Evolutionary conservation across 2,113 vertebrate genomes (phyloP), one percentile per base, ranked within the genome.

Genomic region (Chitala chitala): DNA sequence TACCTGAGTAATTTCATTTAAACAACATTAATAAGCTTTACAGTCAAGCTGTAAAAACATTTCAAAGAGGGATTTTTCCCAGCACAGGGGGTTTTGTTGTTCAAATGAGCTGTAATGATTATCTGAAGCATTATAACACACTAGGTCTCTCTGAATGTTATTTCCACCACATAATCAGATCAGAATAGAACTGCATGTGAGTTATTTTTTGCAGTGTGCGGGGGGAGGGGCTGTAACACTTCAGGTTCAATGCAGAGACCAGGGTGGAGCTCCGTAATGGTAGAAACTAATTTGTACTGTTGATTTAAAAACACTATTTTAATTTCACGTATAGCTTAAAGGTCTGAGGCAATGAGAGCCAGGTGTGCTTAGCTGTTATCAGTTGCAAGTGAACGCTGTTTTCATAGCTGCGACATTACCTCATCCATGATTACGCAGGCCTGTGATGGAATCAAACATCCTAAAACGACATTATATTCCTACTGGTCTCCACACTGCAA

Each of bases 141-240:
- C 26, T 42, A 42, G 64, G 46, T 44, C 40, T 68, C 42, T 42
- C 64, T 17, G 40, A 68, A 68, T 68, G 22, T 68, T 68, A 68
- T 68, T 68, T 36, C 22, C 42, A 46, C 22, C 64, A 24, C 24
- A 46, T 48, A 68, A 68, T 48, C 15, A 44, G n/a, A 48, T 68
- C n/a, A 68, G 64, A 68, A 48, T 68, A 68, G 64, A 20, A n/a
- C 64, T 65, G 42, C 64, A 68, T 68, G 64, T 22, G 22, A 48
- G 42, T n/a, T 68, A 46, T 46, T 68, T 68, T 68, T n/a, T 46
- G 40, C 42, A 68, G 29, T 63, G 59, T n/a, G n/a, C n/a, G 46
- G 46, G 64, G n/a, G 15, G 31, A 63, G 64, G 40, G 42, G 44
- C 40, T 68, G 42, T 68, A 46, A 68, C 40, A 46, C 64, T 48